A percentile compares a stretch with the other conserved stretches of the same genome.
Evolutionary conservation across 2,888 invertebrate species (phyloP).

Genomic region (Drosophila austrosaltans): DNA sequence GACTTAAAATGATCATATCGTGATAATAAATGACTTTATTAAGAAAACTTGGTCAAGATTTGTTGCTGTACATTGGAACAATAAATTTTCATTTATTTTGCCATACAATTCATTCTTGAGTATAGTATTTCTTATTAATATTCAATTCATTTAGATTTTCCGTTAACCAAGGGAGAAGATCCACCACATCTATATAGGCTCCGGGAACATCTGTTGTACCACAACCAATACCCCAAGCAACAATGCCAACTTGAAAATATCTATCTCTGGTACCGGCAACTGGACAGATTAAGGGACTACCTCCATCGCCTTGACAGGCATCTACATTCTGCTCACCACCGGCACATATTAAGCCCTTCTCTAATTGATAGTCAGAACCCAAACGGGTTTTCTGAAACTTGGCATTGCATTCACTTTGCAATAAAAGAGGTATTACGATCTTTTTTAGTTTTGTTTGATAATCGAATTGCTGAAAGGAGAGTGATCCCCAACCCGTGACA

Average conservation of each 20-base stretch:
- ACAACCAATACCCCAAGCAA: conserved; percentile 92
- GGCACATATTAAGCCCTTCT: conserved; percentile 89
- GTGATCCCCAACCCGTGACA: conserved; percentile 80
- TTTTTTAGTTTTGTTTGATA: conserved; percentile 87
- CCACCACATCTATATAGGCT: conserved; percentile 88
- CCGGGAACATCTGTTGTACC: conserved; percentile 87
- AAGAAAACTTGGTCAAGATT: too few species aligned
- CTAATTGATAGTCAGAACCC: conserved; percentile 81
- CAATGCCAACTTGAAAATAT: conserved; percentile 85
- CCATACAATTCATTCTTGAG: background rate
- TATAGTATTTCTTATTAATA: background rate
- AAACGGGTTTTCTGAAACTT: conserved; percentile 86
- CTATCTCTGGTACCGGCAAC: conserved; percentile 75
- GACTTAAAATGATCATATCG: too few species aligned
- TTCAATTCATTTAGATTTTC: background rate
- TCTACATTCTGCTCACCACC: conserved; percentile 89
- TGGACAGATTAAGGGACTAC: conserved; percentile 90
- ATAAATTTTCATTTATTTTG: too few species aligned
- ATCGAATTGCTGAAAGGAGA: conserved; percentile 62
- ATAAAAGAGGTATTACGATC: conserved; percentile 88
- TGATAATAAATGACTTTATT: too few species aligned
- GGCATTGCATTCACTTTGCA: conserved; percentile 85
- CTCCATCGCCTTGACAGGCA: conserved; percentile 90
- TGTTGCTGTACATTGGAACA: too few species aligned
- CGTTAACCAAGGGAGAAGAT: background rate